phyloP scores from a whole-genome alignment of 2,113 vertebrate genomes.

The Uropsilus gracilis region DNA sequence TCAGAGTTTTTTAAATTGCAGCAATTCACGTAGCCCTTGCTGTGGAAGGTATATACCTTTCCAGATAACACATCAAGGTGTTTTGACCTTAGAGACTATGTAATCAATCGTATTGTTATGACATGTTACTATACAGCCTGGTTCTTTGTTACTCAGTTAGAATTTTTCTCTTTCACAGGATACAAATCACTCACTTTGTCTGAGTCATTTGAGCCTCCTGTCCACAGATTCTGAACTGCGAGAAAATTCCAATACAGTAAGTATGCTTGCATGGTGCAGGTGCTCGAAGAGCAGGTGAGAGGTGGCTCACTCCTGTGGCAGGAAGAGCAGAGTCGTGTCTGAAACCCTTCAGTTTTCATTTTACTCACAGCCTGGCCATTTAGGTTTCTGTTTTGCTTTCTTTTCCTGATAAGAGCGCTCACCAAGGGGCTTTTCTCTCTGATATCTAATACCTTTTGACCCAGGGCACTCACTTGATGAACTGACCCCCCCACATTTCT shows the following conservation, averaged over 20 bases:
- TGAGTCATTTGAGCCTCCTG: constrained; percentile 97
- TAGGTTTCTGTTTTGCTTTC: neutral
- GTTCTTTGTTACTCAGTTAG: constrained; percentile 27
- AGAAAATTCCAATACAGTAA: constrained; percentile 94
- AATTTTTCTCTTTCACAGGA: constrained; percentile 87
- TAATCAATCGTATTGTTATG: constrained; percentile 4
- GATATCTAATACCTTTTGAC: neutral
- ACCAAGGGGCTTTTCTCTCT: neutral
- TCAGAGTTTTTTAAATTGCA: constrained; percentile 38
- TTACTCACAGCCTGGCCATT: neutral
- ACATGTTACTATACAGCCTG: constrained; percentile 5
- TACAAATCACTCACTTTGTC: constrained; percentile 96
- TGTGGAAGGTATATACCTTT: neutral
- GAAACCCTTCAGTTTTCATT: neutral
- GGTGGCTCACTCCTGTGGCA: neutral
- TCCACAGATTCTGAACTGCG: constrained; percentile 96
- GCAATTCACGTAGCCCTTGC: neutral
- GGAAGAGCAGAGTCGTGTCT: neutral
- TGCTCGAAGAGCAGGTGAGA: neutral
- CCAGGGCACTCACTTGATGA: neutral
- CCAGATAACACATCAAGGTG: neutral
- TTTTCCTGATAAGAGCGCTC: neutral
- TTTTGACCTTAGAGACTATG: neutral
- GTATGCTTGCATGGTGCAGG: constrained; percentile 53
- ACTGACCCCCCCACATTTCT: neutral